phyloP scores from a whole-genome alignment of 2,797 vertebrate genomes.

The Denticeps clupeoides region DNA sequence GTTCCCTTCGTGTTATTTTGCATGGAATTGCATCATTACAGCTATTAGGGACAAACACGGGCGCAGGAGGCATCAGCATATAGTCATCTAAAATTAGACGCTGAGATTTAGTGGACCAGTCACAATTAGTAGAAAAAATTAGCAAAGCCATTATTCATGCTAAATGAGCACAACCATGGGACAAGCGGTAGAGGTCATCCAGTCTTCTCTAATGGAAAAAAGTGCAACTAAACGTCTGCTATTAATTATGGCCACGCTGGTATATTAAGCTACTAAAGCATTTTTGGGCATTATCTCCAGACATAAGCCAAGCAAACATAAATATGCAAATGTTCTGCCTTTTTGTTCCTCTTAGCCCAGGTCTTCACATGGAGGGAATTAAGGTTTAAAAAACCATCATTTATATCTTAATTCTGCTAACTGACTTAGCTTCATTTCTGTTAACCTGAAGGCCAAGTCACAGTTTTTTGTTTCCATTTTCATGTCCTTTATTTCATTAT shows the following conservation, averaged over 20 bases:
- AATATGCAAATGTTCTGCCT: slow-evolving; percentile 40
- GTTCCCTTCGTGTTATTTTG: slow-evolving; percentile 6
- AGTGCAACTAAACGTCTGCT: slow-evolving; percentile 33
- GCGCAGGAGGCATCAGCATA: slow-evolving; percentile 14
- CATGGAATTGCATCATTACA: slow-evolving; percentile 26
- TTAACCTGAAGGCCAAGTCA: slow-evolving; percentile 16
- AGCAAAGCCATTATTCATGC: slow-evolving; percentile 21
- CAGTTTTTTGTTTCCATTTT: slow-evolving; percentile 17
- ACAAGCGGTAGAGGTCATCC: slow-evolving; percentile 43
- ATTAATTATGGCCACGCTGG: slow-evolving; percentile 47
- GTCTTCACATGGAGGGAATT: slow-evolving; percentile 54
- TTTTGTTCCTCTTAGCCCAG: slow-evolving; percentile 23
- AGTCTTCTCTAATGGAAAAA: slow-evolving; percentile 16
- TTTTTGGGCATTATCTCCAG: slow-evolving; percentile 53
- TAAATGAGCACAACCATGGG: slow-evolving; percentile 28
- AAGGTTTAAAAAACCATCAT: slow-evolving; percentile 44
- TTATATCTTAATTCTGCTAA: slow-evolving; percentile 36
- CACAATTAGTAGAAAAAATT: slow-evolving; percentile 14
- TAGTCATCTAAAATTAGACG: slow-evolving; percentile 23
- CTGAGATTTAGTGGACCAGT: slow-evolving; percentile 14
- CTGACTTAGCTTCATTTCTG: slow-evolving; percentile 24
- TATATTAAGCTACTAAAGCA: slow-evolving; percentile 45
- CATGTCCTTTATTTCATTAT: too few relatives aligned
- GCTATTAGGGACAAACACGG: slow-evolving; percentile 28
- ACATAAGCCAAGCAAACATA: slow-evolving; percentile 45